A percentile compares a stretch with the other conserved stretches of the same genome.
Evolutionary conservation across 1,140 invertebrate species (phyloP).

Genomic region (Drosophila sp.): DNA sequence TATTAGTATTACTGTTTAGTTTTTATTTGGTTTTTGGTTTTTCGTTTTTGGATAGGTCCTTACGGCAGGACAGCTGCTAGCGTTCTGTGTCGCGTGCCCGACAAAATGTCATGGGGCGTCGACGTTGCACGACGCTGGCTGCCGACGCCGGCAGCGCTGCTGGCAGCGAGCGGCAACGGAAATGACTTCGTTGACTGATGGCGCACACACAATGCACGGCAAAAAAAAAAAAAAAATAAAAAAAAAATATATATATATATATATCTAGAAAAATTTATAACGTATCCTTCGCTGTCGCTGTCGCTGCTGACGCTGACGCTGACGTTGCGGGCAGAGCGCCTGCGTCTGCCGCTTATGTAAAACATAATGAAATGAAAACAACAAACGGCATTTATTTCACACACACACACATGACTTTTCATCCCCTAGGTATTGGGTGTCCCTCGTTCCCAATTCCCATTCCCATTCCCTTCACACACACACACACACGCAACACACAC

Average conservation of each 20-base stretch:
- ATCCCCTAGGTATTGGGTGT: conserved; percentile 72
- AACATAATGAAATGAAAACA: conserved; percentile 72
- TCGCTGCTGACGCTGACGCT: conserved; percentile 9
- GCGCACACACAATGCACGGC: conserved; percentile 47
- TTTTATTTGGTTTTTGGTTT: conserved; percentile 4
- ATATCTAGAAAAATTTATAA: conserved; percentile 37
- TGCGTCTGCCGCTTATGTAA: conserved; percentile 62
- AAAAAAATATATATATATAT: no score
- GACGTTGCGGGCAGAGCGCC: conserved; percentile 33
- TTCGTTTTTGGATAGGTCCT: conserved; percentile 52
- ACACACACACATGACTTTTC: conserved; percentile 68
- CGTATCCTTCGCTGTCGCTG: conserved; percentile 52
- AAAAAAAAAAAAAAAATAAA: background rate
- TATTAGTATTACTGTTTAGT: no score
- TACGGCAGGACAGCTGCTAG: conserved; percentile 78
- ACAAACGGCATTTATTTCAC: conserved; percentile 71
- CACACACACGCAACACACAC: conserved; percentile 45
- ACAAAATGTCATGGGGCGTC: conserved; percentile 76
- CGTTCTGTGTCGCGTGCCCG: conserved; percentile 84
- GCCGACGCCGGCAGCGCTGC: conserved; percentile 44
- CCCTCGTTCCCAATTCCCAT: conserved; percentile 35
- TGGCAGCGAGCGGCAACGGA: conserved; percentile 56
- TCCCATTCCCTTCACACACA: conserved; percentile 32
- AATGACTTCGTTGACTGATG: conserved; percentile 83
- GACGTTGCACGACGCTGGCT: conserved; percentile 10